These are phyloP conservation scores for Congeria kusceri DNA, from an alignment of 2,888 invertebrate genomes.

Conservation along the genomic window DNA sequence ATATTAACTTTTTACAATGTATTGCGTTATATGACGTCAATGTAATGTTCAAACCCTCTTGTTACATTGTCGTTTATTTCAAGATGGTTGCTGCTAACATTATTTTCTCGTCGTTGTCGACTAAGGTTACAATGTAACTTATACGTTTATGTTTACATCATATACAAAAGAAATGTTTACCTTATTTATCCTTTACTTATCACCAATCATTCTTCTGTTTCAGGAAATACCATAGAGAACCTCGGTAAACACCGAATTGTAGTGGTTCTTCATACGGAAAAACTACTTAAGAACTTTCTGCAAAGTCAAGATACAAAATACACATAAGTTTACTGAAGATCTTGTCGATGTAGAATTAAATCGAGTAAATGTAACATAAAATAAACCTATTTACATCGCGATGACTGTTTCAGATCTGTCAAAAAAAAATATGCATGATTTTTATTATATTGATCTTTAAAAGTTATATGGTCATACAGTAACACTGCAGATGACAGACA, in stretches of 20 bases:
- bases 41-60: no score
- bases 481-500: slow-evolving; percentile 40
- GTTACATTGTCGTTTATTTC: no score
- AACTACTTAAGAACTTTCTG: slow-evolving; percentile 34
- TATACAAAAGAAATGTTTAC: no score
- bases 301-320: no score
- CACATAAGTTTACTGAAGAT: slow-evolving; percentile 81
- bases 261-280: slow-evolving; percentile 29
- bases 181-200: slow-evolving; percentile 3
- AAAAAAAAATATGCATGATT: slow-evolving; percentile 84
- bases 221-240: slow-evolving; percentile 85
- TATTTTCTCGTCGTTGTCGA: no score
- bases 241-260: slow-evolving; percentile 83
- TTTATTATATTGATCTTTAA: slow-evolving; percentile 80
- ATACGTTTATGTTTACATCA: no score
- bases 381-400: slow-evolving; percentile 85
- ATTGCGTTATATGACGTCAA: no score
- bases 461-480: slow-evolving; percentile 65
- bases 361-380: slow-evolving; percentile 61
- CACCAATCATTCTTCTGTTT: slow-evolving; percentile 56
- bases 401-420: slow-evolving; percentile 84
- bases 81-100: no score
- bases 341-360: slow-evolving; percentile 81
- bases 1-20: no score
- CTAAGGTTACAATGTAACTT: no score